Evolutionary conservation across 2,888 invertebrate species (phyloP), one percentile per base, ranked within the genome.

Genomic region (Temnothorax ravouxi): DNA sequence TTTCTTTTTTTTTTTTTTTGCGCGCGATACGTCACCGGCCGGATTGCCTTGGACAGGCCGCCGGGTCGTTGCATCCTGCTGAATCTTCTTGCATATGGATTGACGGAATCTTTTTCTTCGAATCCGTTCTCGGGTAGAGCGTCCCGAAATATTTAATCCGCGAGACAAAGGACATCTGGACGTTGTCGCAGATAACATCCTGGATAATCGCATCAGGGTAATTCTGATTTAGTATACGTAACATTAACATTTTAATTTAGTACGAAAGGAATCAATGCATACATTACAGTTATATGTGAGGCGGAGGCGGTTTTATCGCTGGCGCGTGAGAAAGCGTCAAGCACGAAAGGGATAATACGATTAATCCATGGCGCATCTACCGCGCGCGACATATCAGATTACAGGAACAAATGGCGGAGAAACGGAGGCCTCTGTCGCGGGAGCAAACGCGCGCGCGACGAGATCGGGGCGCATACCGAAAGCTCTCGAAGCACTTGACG

Each of bases 401-500:
- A 34, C 69, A 21, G 34, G 44, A 34, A 67, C 54, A 59, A 79
- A 59, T 34, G 29, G 44, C 44, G 34, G 47, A 18, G 79, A 25
- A 67, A 79, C 47, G 56, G 56, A 56, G n/a, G 18, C 64, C 76
- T 54, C 25, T 18, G 50, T 38, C 59, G 3, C 44, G n/a, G 25
- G 54, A 54, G 54, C 52, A 21, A 18, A 21, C 9, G 75, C 18
- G 64, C 21, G 64, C 13, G 64, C 56, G 56, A 18, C 38, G 77
- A 2, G 41, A 66, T 52, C 76, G 61, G 61, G 44, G 9, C 61
- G 84, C 87, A 86, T 80, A 77, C 56, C 64, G 86, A 75, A 79
- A 82, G 85, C 82, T 77, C 71, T 79, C 86, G 83, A 86, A 84
- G 86, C 87, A 88, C 91, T 92, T 89, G 91, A 88, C 90, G 90